Evolutionary conservation across 2,113 vertebrate species (phyloP).

Genomic region (Tragelaphus imberbis): DNA sequence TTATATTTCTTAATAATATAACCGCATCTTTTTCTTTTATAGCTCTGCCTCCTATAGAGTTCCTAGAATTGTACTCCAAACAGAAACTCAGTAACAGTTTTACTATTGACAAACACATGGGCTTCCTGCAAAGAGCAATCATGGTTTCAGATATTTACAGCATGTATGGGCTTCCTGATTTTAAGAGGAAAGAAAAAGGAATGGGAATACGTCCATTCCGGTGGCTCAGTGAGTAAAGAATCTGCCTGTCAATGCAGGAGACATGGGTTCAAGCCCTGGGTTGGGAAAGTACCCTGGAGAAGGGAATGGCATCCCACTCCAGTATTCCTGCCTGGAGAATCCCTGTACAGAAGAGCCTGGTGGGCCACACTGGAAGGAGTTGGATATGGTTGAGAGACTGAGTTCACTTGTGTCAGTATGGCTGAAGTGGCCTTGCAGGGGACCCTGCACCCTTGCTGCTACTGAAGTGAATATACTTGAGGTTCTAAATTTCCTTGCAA

Average conservation of each 20-base stretch:
- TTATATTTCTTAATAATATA: constrained; percentile 23
- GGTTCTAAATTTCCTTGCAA: neutral
- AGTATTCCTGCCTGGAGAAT: neutral
- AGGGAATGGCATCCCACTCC: neutral
- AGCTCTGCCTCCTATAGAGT: neutral
- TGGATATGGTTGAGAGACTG: neutral
- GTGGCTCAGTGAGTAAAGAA: neutral
- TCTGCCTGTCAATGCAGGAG: neutral
- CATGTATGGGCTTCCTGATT: neutral
- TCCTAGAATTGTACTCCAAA: neutral
- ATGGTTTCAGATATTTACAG: neutral
- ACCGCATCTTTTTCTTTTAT: neutral
- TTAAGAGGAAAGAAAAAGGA: neutral
- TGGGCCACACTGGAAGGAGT: neutral
- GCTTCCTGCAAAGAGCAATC: neutral
- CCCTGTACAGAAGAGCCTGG: neutral
- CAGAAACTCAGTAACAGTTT: neutral
- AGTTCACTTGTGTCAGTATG: neutral
- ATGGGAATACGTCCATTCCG: neutral
- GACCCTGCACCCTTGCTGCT: neutral
- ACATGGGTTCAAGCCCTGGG: neutral
- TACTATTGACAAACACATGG: neutral
- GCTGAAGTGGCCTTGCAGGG: neutral
- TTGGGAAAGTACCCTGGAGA: neutral
- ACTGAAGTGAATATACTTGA: neutral